Evolutionary conservation across 1,140 invertebrate species (phyloP), one percentile per base, ranked within the genome.

Genomic region (Leptopilina boulardi): DNA sequence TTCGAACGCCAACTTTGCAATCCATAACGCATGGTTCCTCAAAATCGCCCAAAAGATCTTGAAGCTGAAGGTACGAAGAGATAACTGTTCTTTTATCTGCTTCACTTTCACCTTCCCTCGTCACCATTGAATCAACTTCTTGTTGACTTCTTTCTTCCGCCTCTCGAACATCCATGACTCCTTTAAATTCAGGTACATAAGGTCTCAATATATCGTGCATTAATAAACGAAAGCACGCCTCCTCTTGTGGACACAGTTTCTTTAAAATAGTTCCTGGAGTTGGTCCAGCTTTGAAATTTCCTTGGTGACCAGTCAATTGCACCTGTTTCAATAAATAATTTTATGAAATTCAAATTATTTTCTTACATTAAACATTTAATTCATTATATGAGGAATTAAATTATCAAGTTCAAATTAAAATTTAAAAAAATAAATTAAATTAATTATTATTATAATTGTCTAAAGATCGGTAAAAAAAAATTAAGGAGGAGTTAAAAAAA

Each of bases 11-110:
- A 81, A 99, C 95, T 91, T 99, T 99, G 89, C 98, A 98, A 89
- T 99, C 98, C 97, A 99, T 99, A 0, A 99, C 97, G 85, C 96
- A 98, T 0, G 98, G 97, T 71, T 96, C 94, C 77, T 95, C 93
- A 89, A 98, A 99, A 81, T 97, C 96, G 71, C 96, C 96, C 19
- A 99, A 91, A 54, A 99, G 92, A 91, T 99, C 98, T 93, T 99
- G 96, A 42, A 99, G 91, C 90, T 98, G 96, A 44, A 99, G 92
- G 88, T 97, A 99, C 59, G 92, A 82, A 3, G 81, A 80, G 8
- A 87, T 79, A 47, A 82, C 73, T 3, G 81, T 78, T 34, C 80
- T 81, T 51, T 87, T 86, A 1, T 38, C 79, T 3, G 59, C 75
- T 1, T 77, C 44, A 59, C 59, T 38, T 18, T 85, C 78, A 47